Evolutionary conservation across 2,888 invertebrate genomes (phyloP).

Genomic region (Epirrhoe tristata): DNA sequence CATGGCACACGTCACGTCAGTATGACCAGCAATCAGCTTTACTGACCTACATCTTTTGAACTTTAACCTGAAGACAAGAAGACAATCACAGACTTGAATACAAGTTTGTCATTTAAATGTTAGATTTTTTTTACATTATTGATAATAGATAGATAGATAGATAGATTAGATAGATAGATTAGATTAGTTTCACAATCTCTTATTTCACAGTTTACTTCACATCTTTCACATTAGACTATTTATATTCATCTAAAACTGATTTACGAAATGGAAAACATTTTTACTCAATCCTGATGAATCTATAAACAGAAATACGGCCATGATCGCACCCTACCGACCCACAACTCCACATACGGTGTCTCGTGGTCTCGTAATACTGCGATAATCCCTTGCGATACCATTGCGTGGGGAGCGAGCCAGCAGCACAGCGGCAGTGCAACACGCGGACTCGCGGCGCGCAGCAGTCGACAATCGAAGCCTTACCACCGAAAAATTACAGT

Average conservation of each 20-base stretch:
- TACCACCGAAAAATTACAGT: slow-evolving; percentile 43
- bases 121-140: too few species aligned
- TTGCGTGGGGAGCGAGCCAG: slow-evolving; percentile 59
- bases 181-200: too few species aligned
- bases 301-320: slow-evolving; percentile 46
- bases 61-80: slow-evolving; percentile 2
- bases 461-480: slow-evolving; percentile 60
- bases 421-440: slow-evolving; percentile 66
- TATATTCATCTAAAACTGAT: not conserved
- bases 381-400: slow-evolving; percentile 53
- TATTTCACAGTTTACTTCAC: not conserved
- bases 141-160: too few species aligned
- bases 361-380: slow-evolving; percentile 65
- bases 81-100: too few species aligned
- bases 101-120: too few species aligned
- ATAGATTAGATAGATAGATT: too few species aligned
- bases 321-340: slow-evolving; percentile 57
- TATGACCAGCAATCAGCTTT: slow-evolving; percentile 46
- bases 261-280: slow-evolving; percentile 9
- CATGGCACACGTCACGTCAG: slow-evolving; percentile 42
- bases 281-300: slow-evolving; percentile 22
- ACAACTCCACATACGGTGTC: slow-evolving; percentile 69
- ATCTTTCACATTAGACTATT: not conserved
- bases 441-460: slow-evolving; percentile 77
- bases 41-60: slow-evolving; percentile 10